Evolutionary conservation across 2,888 invertebrate genomes (phyloP), one percentile per base, ranked within the genome.

Genomic region (Plebejus melissa): DNA sequence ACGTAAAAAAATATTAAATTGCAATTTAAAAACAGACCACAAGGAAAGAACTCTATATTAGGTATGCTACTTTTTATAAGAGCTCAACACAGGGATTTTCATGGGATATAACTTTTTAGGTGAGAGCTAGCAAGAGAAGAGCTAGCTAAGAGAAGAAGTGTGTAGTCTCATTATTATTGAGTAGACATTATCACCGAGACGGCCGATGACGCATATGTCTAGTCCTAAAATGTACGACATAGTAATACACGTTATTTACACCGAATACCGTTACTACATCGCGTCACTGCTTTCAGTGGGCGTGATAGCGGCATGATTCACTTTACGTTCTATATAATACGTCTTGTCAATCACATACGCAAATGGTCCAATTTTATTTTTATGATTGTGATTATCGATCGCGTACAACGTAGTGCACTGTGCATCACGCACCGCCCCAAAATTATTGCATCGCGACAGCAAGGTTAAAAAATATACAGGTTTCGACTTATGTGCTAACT

Each of bases 151-250:
- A 3, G 11, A 50, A 54, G 36, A 54, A 50, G 60, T 57, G 50
- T 41, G 69, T 9, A 69, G 32, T 32, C 3, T 54, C 32, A 72
- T 72, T 54, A 72, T 72, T 54, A 54, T 16, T 13, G 4, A 54
- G 46, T 46, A 54, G 50, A 50, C 28, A 28, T 71, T 41, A 50
- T 54, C 54, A 13, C 11, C 28, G 72, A 77, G 78, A 78, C 75
- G 78, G 74, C 76, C 71, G 77, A 76, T 79, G 78, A 79, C 79
- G 79, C 79, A 79, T 76, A 38, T 65, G 70, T 72, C 76, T 76
- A 75, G 74, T 75, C 69, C 71, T 75, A n/a, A 69, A 75, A 75
- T 58, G 54, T 76, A 74, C 58, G 57, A 58, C 70, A 60, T 58
- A 76, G 65, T 77, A 13, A 57, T 57, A 69, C 70, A 38, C 70